Conservation (phyloP, 2,797 vertebrate species). For the Lagodon rhomboides region DNA sequence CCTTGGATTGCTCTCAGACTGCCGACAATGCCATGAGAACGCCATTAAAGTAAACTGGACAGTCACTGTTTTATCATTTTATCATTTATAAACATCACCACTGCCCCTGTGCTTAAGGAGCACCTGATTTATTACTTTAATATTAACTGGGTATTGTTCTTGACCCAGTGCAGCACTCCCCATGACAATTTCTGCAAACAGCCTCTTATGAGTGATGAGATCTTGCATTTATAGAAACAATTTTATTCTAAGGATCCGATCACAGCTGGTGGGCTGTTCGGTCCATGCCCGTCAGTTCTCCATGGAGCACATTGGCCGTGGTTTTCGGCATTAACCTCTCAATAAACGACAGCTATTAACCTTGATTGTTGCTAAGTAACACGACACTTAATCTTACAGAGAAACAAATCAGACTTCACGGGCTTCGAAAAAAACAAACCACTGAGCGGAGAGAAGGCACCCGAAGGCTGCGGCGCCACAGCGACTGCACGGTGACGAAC, state of each 20-base stretch:
- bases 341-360: neutral
- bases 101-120: too few species aligned
- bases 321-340: neutral
- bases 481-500: constrained; percentile 14
- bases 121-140: too few species aligned
- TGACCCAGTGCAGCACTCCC: too few species aligned
- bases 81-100: too few species aligned
- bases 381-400: neutral
- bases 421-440: neutral
- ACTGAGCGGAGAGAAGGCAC: neutral
- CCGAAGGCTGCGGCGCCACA: constrained; percentile 6
- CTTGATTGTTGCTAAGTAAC: constrained; percentile 16
- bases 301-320: neutral
- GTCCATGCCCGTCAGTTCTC: neutral
- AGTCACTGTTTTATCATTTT: too few species aligned
- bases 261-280: neutral
- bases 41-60: too few species aligned
- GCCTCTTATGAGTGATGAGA: neutral
- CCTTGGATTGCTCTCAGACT: too few species aligned
- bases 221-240: neutral
- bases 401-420: neutral
- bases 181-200: neutral
- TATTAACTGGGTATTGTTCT: too few species aligned
- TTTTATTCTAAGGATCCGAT: neutral
- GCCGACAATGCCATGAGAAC: too few species aligned